Conservation (phyloP, 2,888 invertebrate species). For the Drosophila prolongata region DNA sequence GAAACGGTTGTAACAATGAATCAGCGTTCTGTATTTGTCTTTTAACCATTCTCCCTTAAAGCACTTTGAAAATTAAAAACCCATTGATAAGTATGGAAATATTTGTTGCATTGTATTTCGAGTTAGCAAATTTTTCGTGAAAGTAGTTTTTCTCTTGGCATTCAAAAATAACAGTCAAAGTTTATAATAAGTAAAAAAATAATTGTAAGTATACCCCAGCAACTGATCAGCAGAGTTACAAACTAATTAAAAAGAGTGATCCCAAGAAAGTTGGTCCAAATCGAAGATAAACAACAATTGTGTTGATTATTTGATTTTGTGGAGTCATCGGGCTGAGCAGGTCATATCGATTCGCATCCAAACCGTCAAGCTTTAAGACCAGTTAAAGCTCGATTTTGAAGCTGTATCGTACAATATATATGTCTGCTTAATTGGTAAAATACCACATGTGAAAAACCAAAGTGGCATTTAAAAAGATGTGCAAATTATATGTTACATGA, state of each 20-base stretch:
- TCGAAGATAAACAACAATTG: conserved; percentile 42
- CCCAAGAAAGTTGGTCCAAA: conserved; percentile 15
- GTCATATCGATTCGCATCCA: conserved; percentile 24
- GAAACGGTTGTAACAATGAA: conserved; percentile 1
- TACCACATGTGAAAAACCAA: too few relatives aligned
- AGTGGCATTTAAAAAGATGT: too few relatives aligned
- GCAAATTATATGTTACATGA: too few relatives aligned
- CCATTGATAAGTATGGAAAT: conserved; percentile 32
- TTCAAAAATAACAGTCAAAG: conserved; percentile 66
- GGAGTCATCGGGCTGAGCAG: conserved; percentile 22
- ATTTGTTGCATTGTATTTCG: conserved; percentile 61
- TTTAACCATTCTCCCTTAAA: neutral
- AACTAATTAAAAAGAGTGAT: conserved; percentile 43
- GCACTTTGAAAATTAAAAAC: conserved; percentile 2
- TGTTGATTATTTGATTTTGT: conserved; percentile 44
- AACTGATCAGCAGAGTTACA: conserved; percentile 26
- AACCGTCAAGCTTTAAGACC: conserved; percentile 41
- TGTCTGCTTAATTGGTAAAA: too few relatives aligned
- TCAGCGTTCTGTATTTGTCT: neutral
- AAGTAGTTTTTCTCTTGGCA: conserved; percentile 32
- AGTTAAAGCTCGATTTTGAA: conserved; percentile 41
- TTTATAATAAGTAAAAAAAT: conserved; percentile 59
- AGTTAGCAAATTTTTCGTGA: conserved; percentile 39
- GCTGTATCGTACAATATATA: conserved; percentile 16
- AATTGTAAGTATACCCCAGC: conserved; percentile 23